These are phyloP conservation scores for Bathynomus jamesi DNA, from an alignment of 1,140 invertebrate species.

Conservation along the genomic window DNA sequence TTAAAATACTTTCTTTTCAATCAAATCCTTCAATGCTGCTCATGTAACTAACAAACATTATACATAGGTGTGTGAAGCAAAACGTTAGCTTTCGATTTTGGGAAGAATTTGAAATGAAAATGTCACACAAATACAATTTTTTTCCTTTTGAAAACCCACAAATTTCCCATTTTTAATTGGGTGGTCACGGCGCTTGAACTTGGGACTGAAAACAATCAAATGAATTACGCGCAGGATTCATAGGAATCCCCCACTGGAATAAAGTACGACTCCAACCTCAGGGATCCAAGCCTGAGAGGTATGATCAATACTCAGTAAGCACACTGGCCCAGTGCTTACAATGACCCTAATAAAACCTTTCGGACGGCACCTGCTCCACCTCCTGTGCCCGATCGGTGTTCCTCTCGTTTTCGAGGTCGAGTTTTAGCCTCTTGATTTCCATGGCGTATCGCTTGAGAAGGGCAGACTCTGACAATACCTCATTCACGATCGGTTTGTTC, in stretches of 20 bases:
- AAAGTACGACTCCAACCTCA: background rate
- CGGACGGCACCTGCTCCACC: slow-evolving; percentile 23
- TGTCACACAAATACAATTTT: background rate
- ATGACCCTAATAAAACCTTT: too few relatives aligned
- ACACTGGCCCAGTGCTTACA: background rate
- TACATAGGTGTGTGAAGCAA: background rate
- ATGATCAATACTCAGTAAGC: too few relatives aligned
- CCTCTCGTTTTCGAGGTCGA: slow-evolving; percentile 42
- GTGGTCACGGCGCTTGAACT: background rate
- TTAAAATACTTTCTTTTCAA: background rate
- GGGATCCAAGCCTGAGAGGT: background rate
- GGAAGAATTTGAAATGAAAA: background rate
- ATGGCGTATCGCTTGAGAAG: slow-evolving; percentile 54
- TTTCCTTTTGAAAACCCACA: too few relatives aligned
- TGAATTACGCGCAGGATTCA: too few relatives aligned
- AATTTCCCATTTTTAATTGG: too few relatives aligned
- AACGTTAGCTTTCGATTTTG: background rate
- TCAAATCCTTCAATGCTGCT: background rate
- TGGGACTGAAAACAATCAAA: background rate
- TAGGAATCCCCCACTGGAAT: too few relatives aligned
- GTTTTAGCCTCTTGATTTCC: slow-evolving; percentile 46
- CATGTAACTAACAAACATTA: background rate
- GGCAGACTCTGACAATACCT: slow-evolving; percentile 55
- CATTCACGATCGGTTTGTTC: slow-evolving; percentile 59
- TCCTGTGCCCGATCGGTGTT: slow-evolving; percentile 29